A percentile compares a stretch with the other conserved stretches of the same genome.
These are phyloP conservation scores for Platichthys stellatus DNA, from an alignment of 2,113 vertebrate genomes.

Conservation along the genomic window DNA sequence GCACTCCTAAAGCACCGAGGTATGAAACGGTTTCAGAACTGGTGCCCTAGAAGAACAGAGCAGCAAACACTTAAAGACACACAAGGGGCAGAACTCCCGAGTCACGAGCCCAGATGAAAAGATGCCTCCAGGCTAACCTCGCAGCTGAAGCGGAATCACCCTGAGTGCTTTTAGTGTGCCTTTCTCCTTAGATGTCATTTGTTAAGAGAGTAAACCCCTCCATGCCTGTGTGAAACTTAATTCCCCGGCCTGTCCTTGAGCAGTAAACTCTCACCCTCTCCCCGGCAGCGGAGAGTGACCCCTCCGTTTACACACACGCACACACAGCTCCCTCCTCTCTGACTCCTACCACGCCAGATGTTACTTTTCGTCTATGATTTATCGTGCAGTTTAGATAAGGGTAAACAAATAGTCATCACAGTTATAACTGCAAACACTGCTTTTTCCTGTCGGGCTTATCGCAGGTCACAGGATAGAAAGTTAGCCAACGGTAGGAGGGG, in stretches of 20 bases:
- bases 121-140: slow-evolving; percentile 71
- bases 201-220: slow-evolving; percentile 69
- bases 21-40: slow-evolving; percentile 46
- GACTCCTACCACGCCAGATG: slow-evolving; percentile 73
- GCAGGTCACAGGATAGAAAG: slow-evolving; percentile 76
- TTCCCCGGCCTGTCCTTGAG: slow-evolving; percentile 76
- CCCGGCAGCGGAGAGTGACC: slow-evolving; percentile 72
- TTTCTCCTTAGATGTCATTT: slow-evolving; percentile 73
- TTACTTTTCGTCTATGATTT: slow-evolving; percentile 72
- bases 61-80: slow-evolving; percentile 68
- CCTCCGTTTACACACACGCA: slow-evolving; percentile 18
- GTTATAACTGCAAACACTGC: slow-evolving; percentile 78
- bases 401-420: slow-evolving; percentile 81
- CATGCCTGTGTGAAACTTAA: slow-evolving; percentile 78
- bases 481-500: slow-evolving; percentile 40
- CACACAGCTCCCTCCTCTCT: slow-evolving; percentile 31
- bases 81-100: slow-evolving; percentile 59
- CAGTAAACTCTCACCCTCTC: slow-evolving; percentile 72
- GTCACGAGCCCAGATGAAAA: slow-evolving; percentile 68
- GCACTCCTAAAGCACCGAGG: slow-evolving; percentile 45
- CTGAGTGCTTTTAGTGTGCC: slow-evolving; percentile 71
- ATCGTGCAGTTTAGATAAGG: slow-evolving; percentile 70
- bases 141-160: slow-evolving; percentile 72
- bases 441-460: slow-evolving; percentile 70
- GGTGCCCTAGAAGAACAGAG: slow-evolving; percentile 52